These are phyloP conservation scores for Pogonocherus hispidulus DNA, from an alignment of 2,888 invertebrate species.

Conservation along the genomic window DNA sequence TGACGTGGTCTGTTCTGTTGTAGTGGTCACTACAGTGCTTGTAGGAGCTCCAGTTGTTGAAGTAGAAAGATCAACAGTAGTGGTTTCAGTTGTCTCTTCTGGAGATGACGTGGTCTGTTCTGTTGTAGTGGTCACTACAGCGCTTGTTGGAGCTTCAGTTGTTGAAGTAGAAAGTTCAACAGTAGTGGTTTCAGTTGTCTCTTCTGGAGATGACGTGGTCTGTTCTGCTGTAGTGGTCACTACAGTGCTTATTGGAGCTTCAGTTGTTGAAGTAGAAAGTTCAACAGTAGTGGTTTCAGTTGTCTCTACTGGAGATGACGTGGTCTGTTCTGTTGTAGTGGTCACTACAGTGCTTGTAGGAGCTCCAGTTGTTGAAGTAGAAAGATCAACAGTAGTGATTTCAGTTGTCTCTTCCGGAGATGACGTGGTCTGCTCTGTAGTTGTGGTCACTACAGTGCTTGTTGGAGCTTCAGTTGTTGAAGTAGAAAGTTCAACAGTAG, in stretches of 20 bases:
- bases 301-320: too few relatives aligned
- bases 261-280: not conserved
- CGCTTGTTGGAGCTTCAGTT: constrained; percentile 11
- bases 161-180: constrained; percentile 22
- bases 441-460: not conserved
- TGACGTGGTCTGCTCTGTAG: not conserved
- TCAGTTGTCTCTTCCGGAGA: not conserved
- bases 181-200: not conserved
- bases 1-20: constrained; percentile 23
- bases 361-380: not conserved
- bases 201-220: not conserved
- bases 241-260: not conserved
- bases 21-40: not conserved
- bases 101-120: constrained; percentile 9
- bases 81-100: not conserved
- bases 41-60: too few relatives aligned
- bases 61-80: too few relatives aligned
- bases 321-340: not conserved
- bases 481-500: too few relatives aligned
- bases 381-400: not conserved
- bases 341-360: not conserved
- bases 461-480: not conserved
- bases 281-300: too few relatives aligned
- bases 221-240: not conserved
- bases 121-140: not conserved